Evolutionary conservation across 2,888 invertebrate genomes (phyloP).

Genomic region (Encarsia formosa): DNA sequence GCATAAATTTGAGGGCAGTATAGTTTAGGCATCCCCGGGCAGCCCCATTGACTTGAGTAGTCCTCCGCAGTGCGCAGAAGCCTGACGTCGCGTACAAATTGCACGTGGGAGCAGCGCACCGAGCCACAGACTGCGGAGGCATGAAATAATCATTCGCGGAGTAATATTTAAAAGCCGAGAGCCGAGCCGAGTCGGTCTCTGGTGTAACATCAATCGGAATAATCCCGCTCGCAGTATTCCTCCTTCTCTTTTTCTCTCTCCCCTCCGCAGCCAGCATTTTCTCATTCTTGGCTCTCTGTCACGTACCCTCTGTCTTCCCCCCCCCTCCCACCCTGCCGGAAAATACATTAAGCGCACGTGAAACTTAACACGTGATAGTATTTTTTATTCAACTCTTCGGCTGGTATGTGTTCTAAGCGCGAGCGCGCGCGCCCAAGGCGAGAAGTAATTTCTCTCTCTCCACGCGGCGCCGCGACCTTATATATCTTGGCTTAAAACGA

Average conservation of each 20-base stretch:
- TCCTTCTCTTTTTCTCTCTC: neutral
- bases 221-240: constrained; percentile 27
- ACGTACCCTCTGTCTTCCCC: neutral
- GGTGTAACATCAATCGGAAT: constrained; percentile 46
- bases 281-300: neutral
- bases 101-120: constrained; percentile 25
- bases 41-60: neutral
- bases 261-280: neutral
- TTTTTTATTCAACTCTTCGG: constrained; percentile 17
- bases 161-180: constrained; percentile 48
- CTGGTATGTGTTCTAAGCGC: neutral
- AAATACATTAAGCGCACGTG: constrained; percentile 21
- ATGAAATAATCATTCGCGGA: constrained; percentile 41
- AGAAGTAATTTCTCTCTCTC: constrained; percentile 10
- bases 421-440: neutral
- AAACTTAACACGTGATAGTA: constrained; percentile 20
- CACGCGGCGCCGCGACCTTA: neutral
- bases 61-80: constrained; percentile 31
- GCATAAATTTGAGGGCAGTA: neutral
- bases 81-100: constrained; percentile 28
- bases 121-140: constrained; percentile 27
- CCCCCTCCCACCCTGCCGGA: neutral
- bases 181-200: constrained; percentile 38
- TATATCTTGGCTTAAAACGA: constrained; percentile 8
- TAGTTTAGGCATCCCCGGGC: neutral